Base-by-base conservation (phyloP, 2,113 vertebrate species). In the Paratilapia polleni region DNA sequence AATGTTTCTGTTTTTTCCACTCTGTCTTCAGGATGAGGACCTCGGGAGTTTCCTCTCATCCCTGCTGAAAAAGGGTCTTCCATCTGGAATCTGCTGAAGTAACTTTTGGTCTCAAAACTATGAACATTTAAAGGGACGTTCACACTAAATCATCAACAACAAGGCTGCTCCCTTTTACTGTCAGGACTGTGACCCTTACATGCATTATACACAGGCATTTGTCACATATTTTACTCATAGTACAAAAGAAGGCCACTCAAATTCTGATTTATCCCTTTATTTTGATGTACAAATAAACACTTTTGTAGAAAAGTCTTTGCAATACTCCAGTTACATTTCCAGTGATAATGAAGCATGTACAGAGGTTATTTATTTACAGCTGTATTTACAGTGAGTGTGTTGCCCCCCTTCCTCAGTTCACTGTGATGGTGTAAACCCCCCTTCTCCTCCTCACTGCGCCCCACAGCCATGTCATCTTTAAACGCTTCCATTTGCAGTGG, bases 21-120 rank as follows among this genome's bases (percentile, higher is more conserved):
- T 62, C 14, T 80, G 80, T 57, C 0, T 0, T 11, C 19, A 99
- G 98, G 98, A 99, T 9, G 98, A 99, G 66, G 98, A 99, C 11
- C 93, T 99, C 75, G 98, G 98, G 22, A 99, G 98, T 93, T 98
- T 96, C 52, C 96, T 99, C 34, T 99, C 98, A 0, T 94, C 95
- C 0, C 88, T 99, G 3, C 96, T 99, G 79, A 98, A 99, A 80
- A 99, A 99, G 52, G 97, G 98, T 0, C 96, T 99, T 75, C 98
- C 98, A 0, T 95, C 95, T 43, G 91, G 95, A 20, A 80, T 95
- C 78, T 43, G 91, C 90, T 97, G 92, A 97, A 80, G 62, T 4
- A 70, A 24, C 4, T 20, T 74, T 34, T 74, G 8, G 14, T 12
- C 22, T 24, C 11, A 3, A 57, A 70, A 17, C 47, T 57, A 6